Evolutionary conservation across 2,888 invertebrate genomes (phyloP).

Genomic region (Tanytarsus gracilentus): DNA sequence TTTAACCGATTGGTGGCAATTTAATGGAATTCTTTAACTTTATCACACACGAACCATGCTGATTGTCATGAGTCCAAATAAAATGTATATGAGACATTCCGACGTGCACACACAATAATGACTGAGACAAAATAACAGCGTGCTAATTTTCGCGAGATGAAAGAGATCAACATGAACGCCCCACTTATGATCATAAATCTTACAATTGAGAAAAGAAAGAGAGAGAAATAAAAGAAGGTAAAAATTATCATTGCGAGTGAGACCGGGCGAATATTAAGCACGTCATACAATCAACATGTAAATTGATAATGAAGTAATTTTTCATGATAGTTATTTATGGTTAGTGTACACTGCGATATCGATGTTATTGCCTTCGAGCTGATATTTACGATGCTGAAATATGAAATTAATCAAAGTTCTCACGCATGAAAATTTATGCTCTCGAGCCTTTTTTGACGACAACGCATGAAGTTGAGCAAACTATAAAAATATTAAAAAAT

Average conservation of each 20-base stretch:
- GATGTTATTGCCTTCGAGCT: too few species aligned
- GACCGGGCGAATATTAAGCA: background rate
- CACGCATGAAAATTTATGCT: background rate
- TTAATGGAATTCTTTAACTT: too few species aligned
- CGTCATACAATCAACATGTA: slow-evolving; percentile 3
- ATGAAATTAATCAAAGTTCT: slow-evolving; percentile 20
- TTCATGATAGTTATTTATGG: slow-evolving; percentile 21
- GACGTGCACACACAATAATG: too few species aligned
- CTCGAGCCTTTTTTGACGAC: background rate
- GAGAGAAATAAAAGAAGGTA: background rate
- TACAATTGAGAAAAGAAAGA: background rate
- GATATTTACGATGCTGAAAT: background rate
- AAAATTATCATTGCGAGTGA: slow-evolving; percentile 4
- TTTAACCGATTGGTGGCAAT: too few species aligned
- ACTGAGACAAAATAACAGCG: slow-evolving; percentile 5
- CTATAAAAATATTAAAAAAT: too few species aligned
- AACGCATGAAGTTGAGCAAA: too few species aligned
- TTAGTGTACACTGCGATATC: background rate
- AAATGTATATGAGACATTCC: too few species aligned
- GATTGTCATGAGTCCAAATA: too few species aligned
- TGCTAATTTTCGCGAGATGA: slow-evolving; percentile 8
- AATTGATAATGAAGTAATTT: slow-evolving; percentile 27
- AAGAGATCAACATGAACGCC: background rate
- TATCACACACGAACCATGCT: too few species aligned
- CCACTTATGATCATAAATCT: background rate